Evolutionary conservation across 2,888 invertebrate genomes (phyloP).

Genomic region (Mongoloraphidia duomilia): DNA sequence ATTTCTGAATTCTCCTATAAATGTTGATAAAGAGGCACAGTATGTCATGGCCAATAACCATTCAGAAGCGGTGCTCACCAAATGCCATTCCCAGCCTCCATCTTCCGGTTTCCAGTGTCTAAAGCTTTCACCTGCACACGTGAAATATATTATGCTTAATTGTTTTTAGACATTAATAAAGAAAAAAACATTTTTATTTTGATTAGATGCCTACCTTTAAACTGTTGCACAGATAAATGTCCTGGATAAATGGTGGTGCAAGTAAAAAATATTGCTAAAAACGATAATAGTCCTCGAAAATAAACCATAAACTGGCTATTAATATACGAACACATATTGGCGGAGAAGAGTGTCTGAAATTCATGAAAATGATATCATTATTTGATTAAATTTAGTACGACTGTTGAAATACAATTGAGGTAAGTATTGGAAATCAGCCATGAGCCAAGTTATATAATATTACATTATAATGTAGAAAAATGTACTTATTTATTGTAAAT

Average conservation of each 20-base stretch:
- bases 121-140: constrained; percentile 26
- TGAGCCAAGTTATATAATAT: no score
- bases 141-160: no score
- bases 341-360: constrained; percentile 24
- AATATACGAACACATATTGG: constrained; percentile 23
- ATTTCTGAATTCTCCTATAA: constrained; percentile 37
- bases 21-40: constrained; percentile 37
- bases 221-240: constrained; percentile 21
- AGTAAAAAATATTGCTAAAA: constrained; percentile 19
- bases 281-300: constrained; percentile 20
- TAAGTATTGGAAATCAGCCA: no score
- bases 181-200: background rate
- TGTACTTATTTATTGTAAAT: no score
- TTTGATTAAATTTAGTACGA: background rate
- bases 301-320: constrained; percentile 20
- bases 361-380: background rate
- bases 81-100: constrained; percentile 39
- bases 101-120: constrained; percentile 35
- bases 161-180: no score
- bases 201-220: constrained; percentile 18
- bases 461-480: no score
- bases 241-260: constrained; percentile 19
- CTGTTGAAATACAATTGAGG: no score
- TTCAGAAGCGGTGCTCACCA: constrained; percentile 39
- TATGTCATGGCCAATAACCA: constrained; percentile 39